Percentiles rank a stretch among this genome's conserved stretches.
These are phyloP conservation scores for Periphyllus acericola DNA, from an alignment of 2,888 invertebrate species.

Conservation along the genomic window DNA sequence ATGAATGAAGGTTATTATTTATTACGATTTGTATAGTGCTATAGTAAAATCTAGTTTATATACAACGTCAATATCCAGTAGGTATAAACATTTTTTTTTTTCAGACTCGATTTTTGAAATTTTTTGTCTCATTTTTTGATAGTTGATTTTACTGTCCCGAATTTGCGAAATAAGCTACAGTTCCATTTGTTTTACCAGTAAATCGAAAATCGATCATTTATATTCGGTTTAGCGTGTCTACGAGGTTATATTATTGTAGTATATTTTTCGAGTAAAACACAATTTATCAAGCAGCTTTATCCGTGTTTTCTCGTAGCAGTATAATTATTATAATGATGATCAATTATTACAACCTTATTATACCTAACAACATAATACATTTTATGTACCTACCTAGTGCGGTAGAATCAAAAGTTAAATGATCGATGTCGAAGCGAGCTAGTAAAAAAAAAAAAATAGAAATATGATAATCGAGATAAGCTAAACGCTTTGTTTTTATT, in stretches of 20 bases:
- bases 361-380: neutral
- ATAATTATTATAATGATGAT: neutral
- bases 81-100: too few relatives aligned
- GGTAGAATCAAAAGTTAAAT: too few relatives aligned
- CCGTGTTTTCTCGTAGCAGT: neutral
- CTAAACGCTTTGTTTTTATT: too few relatives aligned
- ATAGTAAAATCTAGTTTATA: too few relatives aligned
- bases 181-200: constrained; percentile 4
- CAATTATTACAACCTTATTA: neutral
- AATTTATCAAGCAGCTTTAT: neutral
- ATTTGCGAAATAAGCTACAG: neutral
- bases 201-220: constrained; percentile 20
- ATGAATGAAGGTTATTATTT: too few relatives aligned
- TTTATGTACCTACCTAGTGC: too few relatives aligned
- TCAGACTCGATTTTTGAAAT: neutral
- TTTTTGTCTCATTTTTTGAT: neutral
- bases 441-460: too few relatives aligned
- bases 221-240: neutral
- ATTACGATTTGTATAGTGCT: too few relatives aligned
- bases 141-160: neutral
- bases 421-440: too few relatives aligned
- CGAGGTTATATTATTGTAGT: neutral
- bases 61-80: too few relatives aligned
- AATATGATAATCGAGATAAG: too few relatives aligned
- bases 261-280: neutral